Conservation (phyloP, 2,113 vertebrate genomes). For the Oreochromis niloticus region DNA sequence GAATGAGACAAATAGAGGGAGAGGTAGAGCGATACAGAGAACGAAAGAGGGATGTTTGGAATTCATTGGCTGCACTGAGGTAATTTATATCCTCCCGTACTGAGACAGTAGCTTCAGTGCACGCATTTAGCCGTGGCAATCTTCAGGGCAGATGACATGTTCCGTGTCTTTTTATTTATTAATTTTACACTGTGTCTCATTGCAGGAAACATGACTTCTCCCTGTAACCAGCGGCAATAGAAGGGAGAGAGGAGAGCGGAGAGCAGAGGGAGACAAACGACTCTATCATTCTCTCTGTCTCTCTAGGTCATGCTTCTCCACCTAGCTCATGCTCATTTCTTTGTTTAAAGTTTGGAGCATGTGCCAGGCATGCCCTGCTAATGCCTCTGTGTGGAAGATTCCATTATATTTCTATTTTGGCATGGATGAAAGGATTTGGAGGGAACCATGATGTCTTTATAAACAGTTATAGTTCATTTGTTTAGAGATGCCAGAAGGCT, state of each 20-base stretch:
- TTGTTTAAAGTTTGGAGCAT: conserved; percentile 70
- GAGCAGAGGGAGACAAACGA: conserved; percentile 65
- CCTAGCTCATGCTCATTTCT: conserved; percentile 61
- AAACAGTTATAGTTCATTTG: conserved; percentile 66
- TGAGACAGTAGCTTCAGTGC: conserved; percentile 56
- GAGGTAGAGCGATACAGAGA: conserved; percentile 1
- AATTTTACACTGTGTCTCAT: conserved; percentile 71
- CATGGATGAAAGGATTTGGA: conserved; percentile 61
- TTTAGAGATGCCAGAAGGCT: conserved; percentile 50
- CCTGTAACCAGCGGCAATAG: conserved; percentile 63
- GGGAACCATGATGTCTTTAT: conserved; percentile 65
- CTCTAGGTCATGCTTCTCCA: conserved; percentile 70
- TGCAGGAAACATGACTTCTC: conserved; percentile 65
- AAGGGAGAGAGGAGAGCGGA: conserved; percentile 53
- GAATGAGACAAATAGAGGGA: conserved; percentile 27
- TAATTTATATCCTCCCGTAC: conserved; percentile 64
- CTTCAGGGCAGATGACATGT: conserved; percentile 70
- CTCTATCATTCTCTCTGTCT: conserved; percentile 69
- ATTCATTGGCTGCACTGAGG: conserved; percentile 54
- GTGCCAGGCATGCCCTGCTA: conserved; percentile 65
- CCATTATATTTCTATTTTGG: conserved; percentile 67
- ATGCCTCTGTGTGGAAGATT: conserved; percentile 61
- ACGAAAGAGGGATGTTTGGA: conserved; percentile 48
- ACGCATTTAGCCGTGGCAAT: conserved; percentile 66
- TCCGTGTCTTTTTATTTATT: conserved; percentile 68